Base-by-base conservation (phyloP, 1,140 invertebrate genomes). In the Aphaenogaster floridana region DNA sequence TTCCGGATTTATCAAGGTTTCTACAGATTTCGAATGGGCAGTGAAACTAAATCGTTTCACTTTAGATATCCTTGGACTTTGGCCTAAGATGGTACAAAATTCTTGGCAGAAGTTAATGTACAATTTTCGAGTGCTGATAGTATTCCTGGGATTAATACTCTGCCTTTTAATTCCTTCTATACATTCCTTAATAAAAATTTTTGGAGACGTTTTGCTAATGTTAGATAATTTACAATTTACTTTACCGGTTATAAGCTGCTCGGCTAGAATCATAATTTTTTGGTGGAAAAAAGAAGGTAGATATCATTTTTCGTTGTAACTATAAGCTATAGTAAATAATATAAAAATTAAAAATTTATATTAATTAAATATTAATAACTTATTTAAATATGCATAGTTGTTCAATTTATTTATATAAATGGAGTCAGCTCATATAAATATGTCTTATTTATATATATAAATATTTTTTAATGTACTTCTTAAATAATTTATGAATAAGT, bases 21-120 rank as follows among this genome's bases (percentile, higher is more conserved):
- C 48, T 77, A 28, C 21, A 63, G 78, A 89, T 39, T 87, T 76
- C 13, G 69, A 87, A 28, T 89, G 88, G 88, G 88, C 86, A 2
- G 36, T 89, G 39, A 57, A 57, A n/a, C 9, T 89, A n/a, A 89
- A 89, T 57, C 84, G 85, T 15, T 52, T 48, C 8, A 61, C 63
- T 45, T 45, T 87, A 17, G 21, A 63, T n/a, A 0, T 78, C 0
- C 34, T 89, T n/a, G 86, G 88, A 42, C 52, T 77, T 13, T 89
- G 85, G 71, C 78, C 71, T 17, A 42, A 50, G 9, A n/a, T 36
- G 0, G 9, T 39, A 13, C 64, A 34, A 42, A 63, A 6, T 36
- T 11, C 13, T 28, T 15, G 13, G 21, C 34, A 69, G 5, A 80
- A 80, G 13, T 54, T 69, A 28, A 11, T 54, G 15, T 80, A 36